Conservation (phyloP, 2,888 invertebrate genomes). For the Drosophila nigricruria region DNA sequence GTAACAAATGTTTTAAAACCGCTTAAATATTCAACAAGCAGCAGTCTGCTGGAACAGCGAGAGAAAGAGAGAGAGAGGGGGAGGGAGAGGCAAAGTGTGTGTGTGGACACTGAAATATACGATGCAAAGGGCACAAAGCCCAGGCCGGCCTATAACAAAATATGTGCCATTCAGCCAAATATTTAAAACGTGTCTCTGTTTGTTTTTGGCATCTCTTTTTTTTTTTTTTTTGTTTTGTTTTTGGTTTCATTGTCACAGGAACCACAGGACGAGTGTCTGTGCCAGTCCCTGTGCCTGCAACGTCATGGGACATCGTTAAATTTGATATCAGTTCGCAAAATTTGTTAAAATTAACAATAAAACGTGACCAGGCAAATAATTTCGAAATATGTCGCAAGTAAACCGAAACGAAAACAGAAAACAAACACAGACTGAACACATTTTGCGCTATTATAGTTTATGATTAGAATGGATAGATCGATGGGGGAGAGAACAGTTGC, state of each 20-base stretch:
- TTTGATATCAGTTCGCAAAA: conserved; percentile 70
- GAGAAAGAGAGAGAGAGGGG: background rate
- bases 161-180: conserved; percentile 68
- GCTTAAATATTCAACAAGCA: conserved; percentile 81
- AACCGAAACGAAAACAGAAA: conserved; percentile 1
- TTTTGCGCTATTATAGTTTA: conserved; percentile 7
- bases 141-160: conserved; percentile 78
- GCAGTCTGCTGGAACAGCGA: conserved; percentile 14
- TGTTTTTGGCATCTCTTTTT: conserved; percentile 8
- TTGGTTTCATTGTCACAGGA: conserved; percentile 32
- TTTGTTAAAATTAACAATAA: conserved; percentile 79
- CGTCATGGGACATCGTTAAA: conserved; percentile 63
- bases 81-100: background rate
- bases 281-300: conserved; percentile 34
- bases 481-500: no score
- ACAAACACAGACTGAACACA: conserved; percentile 3
- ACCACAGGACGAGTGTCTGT: conserved; percentile 27
- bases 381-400: conserved; percentile 42
- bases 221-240: conserved; percentile 19
- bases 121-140: conserved; percentile 55
- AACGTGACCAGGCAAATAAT: conserved; percentile 78
- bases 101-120: conserved; percentile 25
- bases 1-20: conserved; percentile 78
- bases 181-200: conserved; percentile 38
- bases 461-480: no score